Evolutionary conservation across 2,888 invertebrate species (phyloP).

Genomic region (Tachina lurida): DNA sequence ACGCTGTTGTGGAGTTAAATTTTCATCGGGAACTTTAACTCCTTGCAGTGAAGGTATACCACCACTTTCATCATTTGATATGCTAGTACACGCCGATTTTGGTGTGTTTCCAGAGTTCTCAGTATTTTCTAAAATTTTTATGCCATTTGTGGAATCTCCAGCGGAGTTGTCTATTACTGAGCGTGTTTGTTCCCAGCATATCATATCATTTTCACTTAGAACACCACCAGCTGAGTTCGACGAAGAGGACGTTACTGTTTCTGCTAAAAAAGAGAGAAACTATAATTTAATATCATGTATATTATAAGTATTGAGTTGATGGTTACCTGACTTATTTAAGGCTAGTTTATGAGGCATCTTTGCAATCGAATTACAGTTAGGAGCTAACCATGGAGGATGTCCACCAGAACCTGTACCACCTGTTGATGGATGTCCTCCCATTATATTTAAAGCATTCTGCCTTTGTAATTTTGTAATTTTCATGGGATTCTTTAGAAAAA

Average conservation of each 20-base stretch:
- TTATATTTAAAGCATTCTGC: constrained; percentile 84
- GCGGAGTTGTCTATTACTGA: constrained; percentile 74
- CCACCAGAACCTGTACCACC: constrained; percentile 39
- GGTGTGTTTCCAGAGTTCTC: constrained; percentile 54
- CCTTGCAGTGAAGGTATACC: constrained; percentile 87
- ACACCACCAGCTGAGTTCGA: constrained; percentile 34
- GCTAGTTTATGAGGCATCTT: constrained; percentile 72
- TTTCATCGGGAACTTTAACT: constrained; percentile 97
- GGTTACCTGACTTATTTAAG: constrained; percentile 60
- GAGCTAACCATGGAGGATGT: constrained; percentile 63
- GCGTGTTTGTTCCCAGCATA: constrained; percentile 84
- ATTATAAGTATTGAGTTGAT: not conserved
- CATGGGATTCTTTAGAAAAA: constrained; percentile 92
- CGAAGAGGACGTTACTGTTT: constrained; percentile 55
- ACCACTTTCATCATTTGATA: constrained; percentile 70
- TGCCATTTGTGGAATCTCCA: constrained; percentile 62
- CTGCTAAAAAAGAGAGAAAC: constrained; percentile 6
- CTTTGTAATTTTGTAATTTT: constrained; percentile 94
- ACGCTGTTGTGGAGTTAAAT: constrained; percentile 97
- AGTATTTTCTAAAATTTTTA: constrained; percentile 65
- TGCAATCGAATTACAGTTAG: constrained; percentile 68
- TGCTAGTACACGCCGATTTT: constrained; percentile 69
- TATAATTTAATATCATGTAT: not conserved
- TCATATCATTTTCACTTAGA: constrained; percentile 82
- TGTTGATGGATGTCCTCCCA: constrained; percentile 50